Conservation (phyloP, 1,140 invertebrate species). For the Euglossa dilemma region DNA sequence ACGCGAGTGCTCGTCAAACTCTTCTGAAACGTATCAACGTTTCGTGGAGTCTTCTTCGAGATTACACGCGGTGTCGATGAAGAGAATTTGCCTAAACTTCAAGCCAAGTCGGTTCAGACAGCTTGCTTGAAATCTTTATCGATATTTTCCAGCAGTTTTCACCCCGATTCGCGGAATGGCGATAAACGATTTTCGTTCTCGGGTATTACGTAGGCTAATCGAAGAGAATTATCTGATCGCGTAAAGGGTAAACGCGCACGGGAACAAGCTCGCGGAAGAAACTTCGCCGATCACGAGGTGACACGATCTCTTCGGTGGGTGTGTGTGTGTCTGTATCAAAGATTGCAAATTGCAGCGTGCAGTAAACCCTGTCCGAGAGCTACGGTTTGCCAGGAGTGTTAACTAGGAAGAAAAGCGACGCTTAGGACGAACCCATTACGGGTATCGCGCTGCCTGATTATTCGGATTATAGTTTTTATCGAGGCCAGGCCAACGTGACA, state of each 20-base stretch:
- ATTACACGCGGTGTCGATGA: too few relatives aligned
- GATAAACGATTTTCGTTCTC: not conserved
- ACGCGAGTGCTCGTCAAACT: not conserved
- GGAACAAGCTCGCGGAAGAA: not conserved
- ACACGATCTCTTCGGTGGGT: not conserved
- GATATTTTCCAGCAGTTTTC: too few relatives aligned
- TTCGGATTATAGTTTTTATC: constrained; percentile 4
- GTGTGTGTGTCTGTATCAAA: not conserved
- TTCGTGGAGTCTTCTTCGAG: not conserved
- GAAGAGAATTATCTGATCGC: not conserved
- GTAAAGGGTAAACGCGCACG: not conserved
- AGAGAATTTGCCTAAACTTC: too few relatives aligned
- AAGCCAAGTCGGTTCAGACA: too few relatives aligned
- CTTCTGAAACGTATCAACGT: not conserved
- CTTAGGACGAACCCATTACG: not conserved
- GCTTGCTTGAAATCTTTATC: too few relatives aligned
- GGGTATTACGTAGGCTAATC: not conserved
- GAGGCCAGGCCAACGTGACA: too few relatives aligned
- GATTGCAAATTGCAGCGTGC: not conserved
- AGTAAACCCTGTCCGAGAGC: not conserved
- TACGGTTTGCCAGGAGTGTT: not conserved
- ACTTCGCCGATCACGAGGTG: not conserved
- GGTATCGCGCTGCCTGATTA: not conserved
- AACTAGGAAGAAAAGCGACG: not conserved
- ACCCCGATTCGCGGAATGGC: not conserved